Percentiles rank a stretch among this genome's conserved stretches.
Evolutionary conservation across 2,797 vertebrate species (phyloP).

Genomic region (Borostomias antarcticus): DNA sequence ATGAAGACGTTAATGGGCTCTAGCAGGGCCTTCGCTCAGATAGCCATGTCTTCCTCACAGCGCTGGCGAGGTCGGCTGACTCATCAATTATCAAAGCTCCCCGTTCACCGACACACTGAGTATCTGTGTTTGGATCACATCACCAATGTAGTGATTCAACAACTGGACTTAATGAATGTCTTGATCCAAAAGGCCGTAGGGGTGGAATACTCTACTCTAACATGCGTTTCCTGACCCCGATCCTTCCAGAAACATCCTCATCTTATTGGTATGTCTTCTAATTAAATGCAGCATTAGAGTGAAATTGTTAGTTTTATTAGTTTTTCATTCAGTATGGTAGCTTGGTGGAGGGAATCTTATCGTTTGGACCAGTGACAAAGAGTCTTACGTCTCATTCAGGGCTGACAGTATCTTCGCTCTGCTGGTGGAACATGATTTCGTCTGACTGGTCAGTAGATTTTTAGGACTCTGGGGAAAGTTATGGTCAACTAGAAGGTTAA

Average conservation of each 20-base stretch:
- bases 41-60: conserved; percentile 25
- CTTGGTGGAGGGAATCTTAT: no score
- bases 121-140: conserved; percentile 18
- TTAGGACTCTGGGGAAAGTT: no score
- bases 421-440: neutral
- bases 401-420: neutral
- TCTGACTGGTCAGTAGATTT: no score
- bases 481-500: no score
- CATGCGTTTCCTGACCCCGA: no score
- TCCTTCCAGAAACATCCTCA: no score
- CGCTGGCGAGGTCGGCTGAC: conserved; percentile 38
- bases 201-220: no score
- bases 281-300: no score
- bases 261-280: no score
- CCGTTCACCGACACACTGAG: neutral
- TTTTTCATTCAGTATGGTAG: no score
- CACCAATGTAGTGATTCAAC: conserved; percentile 19
- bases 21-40: conserved; percentile 47
- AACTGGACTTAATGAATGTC: neutral
- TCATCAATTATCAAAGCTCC: conserved; percentile 29
- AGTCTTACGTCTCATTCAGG: neutral
- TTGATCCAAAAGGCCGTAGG: no score
- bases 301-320: no score
- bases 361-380: neutral
- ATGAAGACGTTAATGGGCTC: conserved; percentile 45